Evolutionary conservation across 1,140 invertebrate species (phyloP).

Genomic region (Copidosoma floridanum): DNA sequence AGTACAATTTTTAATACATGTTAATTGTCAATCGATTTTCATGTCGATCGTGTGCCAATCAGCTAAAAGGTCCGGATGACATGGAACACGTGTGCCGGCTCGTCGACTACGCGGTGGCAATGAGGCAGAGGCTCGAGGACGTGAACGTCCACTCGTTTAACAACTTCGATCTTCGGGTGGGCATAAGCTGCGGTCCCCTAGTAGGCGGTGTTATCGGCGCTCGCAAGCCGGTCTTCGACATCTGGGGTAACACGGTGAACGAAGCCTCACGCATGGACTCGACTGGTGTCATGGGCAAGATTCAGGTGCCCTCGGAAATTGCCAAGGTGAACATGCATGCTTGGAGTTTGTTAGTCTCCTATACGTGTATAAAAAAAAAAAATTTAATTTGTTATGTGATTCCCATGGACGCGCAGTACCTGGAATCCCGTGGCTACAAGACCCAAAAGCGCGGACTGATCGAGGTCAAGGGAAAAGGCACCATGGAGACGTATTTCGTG

Average conservation of each 20-base stretch:
- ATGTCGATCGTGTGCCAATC: too few relatives aligned
- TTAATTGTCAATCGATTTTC: too few relatives aligned
- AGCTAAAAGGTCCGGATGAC: constrained; percentile 60
- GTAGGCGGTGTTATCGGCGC: constrained; percentile 98
- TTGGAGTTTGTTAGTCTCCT: too few relatives aligned
- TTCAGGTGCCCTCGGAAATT: constrained; percentile 84
- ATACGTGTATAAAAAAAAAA: too few relatives aligned
- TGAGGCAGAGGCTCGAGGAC: constrained; percentile 84
- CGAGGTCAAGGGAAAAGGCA: constrained; percentile 91
- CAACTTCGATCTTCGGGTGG: constrained; percentile 92
- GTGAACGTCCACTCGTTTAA: constrained; percentile 97
- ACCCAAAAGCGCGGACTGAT: constrained; percentile 77
- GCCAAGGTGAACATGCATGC: constrained; percentile 73
- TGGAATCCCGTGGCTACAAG: constrained; percentile 70
- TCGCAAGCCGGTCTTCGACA: constrained; percentile 96
- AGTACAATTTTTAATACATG: background rate
- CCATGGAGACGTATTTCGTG: constrained; percentile 93
- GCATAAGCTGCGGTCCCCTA: constrained; percentile 89
- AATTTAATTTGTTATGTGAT: constrained; percentile 14
- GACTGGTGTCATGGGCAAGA: constrained; percentile 81
- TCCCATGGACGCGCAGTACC: too few relatives aligned
- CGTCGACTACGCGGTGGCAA: constrained; percentile 92
- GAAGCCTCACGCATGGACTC: constrained; percentile 93
- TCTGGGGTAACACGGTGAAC: constrained; percentile 97
- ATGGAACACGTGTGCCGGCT: constrained; percentile 80